Evolutionary conservation across 92 coral and sea anemone species (phyloP), one percentile per base, ranked within the genome.

Genomic region (Paramuricea clavata): DNA sequence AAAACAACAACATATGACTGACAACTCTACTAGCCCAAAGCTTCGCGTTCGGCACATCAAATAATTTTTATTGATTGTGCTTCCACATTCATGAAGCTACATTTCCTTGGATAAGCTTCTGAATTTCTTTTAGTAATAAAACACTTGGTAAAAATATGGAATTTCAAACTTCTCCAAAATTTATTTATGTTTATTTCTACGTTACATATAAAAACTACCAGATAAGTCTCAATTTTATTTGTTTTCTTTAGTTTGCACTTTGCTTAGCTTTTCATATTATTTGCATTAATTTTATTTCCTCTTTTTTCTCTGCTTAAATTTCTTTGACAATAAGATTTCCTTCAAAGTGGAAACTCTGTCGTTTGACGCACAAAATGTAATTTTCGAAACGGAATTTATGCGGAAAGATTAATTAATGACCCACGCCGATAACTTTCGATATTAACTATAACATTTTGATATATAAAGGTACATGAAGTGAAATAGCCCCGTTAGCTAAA

Each of bases 311-410:
- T 17, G 0, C 28, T 60, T 5, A 5, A 16, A 60, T 6, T 26
- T 26, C 39, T n/a, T 27, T 31, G 28, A 22, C 15, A 7, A 26
- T 10, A 60, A 28, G 6, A 60, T 2, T 60, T 65, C 72, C 62
- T 19, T 5, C 26, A 19, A 54, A 54, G 62, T 54, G 62, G 62
- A 54, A 54, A 9, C 26, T 19, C 25, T 23, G 27, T 23, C 0
- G 26, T 11, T 28, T 11, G 33, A 28, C 42, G 72, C 72, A 65
- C 23, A 21, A 5, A 54, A 54, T 19, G 62, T 23, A 8, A 54
- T 65, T 65, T 65, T 31, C 41, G 41, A 65, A 32, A 32, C 72
- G 72, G 72, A 65, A 65, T 65, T 33, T 65, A 28, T 33, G 72
- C 22, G 22, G 7, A 65, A 28, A 0, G n/a, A 5, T 60, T 25